phyloP scores from a whole-genome alignment of 2,113 vertebrate genomes.

The Misgurnus mizolepis region DNA sequence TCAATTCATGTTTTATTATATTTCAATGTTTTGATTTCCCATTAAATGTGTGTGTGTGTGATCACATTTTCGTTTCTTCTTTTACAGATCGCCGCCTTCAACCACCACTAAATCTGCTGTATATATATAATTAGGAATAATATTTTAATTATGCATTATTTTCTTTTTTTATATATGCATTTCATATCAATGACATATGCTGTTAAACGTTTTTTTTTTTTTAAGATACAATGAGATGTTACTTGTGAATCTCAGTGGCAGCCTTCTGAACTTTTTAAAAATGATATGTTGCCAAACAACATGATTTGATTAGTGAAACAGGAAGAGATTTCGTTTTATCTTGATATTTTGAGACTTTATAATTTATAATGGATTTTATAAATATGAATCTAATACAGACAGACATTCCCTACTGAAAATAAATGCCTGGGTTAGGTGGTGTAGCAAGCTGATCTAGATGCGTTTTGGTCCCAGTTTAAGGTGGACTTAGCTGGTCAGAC shows the following conservation, averaged over 20 bases:
- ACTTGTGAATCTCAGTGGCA: background rate
- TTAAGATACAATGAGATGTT: background rate
- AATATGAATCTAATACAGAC: background rate
- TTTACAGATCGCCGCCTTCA: conserved; percentile 35
- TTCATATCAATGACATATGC: background rate
- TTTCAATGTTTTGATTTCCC: background rate
- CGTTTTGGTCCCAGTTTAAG: too few relatives aligned
- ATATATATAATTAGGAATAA: background rate
- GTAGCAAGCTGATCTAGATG: too few relatives aligned
- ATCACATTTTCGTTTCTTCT: background rate
- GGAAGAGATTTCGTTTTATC: background rate
- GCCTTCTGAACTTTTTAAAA: background rate
- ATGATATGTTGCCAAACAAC: conserved; percentile 36
- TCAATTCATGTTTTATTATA: background rate
- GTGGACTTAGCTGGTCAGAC: too few relatives aligned
- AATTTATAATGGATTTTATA: background rate
- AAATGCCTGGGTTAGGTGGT: too few relatives aligned
- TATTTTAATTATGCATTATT: conserved; percentile 16
- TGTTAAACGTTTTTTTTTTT: background rate
- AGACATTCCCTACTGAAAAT: too few relatives aligned
- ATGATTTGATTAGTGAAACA: background rate
- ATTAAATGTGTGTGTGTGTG: background rate
- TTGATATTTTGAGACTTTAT: background rate
- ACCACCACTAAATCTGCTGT: conserved; percentile 7
- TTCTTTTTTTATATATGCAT: conserved; percentile 6